Evolutionary conservation across 2,888 invertebrate genomes (phyloP).

Genomic region (Melinaea menophilus): DNA sequence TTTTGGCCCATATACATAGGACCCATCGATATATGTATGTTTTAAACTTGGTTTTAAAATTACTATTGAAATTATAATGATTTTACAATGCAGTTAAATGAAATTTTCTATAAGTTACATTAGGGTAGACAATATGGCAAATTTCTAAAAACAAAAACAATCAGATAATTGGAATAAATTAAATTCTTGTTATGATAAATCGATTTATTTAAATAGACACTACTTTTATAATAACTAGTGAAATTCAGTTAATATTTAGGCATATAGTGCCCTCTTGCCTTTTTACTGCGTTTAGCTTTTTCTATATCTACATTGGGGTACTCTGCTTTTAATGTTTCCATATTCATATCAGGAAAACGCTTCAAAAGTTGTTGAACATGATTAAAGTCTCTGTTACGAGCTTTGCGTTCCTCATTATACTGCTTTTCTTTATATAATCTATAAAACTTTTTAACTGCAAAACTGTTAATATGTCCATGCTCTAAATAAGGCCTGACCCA

Average conservation of each 20-base stretch:
- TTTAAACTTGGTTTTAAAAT: too few species aligned
- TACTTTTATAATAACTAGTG: conserved; percentile 17
- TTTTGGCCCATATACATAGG: too few species aligned
- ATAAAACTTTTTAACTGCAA: conserved; percentile 78
- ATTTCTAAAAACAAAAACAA: not conserved
- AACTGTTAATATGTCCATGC: conserved; percentile 70
- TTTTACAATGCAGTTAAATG: too few species aligned
- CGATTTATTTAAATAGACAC: not conserved
- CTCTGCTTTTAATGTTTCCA: conserved; percentile 81
- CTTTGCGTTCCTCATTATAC: conserved; percentile 75
- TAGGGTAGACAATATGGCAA: too few species aligned
- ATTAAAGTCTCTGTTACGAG: conserved; percentile 80
- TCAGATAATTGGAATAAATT: not conserved
- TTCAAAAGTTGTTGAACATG: conserved; percentile 84
- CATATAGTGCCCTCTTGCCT: conserved; percentile 80
- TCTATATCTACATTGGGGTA: conserved; percentile 88
- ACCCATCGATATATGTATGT: too few species aligned
- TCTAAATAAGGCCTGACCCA: conserved; percentile 80
- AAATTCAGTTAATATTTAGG: conserved; percentile 57
- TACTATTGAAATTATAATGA: too few species aligned
- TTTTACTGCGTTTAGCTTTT: conserved; percentile 76
- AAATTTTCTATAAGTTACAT: too few species aligned
- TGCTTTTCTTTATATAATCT: conserved; percentile 82
- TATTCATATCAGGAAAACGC: conserved; percentile 86
- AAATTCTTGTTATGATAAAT: not conserved